These are phyloP conservation scores for Cyanoliseus patagonus DNA, from an alignment of 2,113 vertebrate species.

Conservation along the genomic window DNA sequence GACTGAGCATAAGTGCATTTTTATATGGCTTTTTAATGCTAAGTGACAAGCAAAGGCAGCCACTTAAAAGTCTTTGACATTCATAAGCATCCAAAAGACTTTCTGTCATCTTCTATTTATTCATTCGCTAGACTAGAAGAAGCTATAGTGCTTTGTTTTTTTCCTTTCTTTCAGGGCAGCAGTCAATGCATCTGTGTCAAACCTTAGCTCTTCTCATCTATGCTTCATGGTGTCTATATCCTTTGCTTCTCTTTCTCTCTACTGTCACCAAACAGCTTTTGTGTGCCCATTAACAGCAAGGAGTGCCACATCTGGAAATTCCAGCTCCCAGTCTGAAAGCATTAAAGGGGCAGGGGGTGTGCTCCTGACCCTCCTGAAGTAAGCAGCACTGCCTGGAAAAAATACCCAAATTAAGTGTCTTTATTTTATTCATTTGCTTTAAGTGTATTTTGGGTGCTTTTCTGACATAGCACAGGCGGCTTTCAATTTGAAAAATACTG, in stretches of 20 bases:
- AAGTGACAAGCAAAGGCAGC: slow-evolving; percentile 62
- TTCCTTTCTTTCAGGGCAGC: not conserved
- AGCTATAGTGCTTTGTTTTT: not conserved
- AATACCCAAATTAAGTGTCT: not conserved
- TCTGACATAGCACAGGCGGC: not conserved
- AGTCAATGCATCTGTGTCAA: not conserved
- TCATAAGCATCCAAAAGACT: slow-evolving; percentile 70
- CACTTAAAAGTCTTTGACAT: slow-evolving; percentile 69
- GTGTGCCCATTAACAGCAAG: not conserved
- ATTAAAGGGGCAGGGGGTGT: not conserved
- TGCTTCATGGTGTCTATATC: not conserved
- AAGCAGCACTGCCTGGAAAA: not conserved
- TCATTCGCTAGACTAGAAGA: slow-evolving; percentile 20
- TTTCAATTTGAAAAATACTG: not conserved
- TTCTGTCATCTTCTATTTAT: slow-evolving; percentile 68
- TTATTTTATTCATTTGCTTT: not conserved
- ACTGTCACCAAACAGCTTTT: not conserved
- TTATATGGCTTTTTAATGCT: slow-evolving; percentile 48
- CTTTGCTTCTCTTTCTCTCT: not conserved
- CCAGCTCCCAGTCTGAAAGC: not conserved
- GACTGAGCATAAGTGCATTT: slow-evolving; percentile 38
- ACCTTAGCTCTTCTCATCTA: not conserved
- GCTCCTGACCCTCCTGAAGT: not conserved
- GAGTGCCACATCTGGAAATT: not conserved
- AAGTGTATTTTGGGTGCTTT: not conserved